Percentiles rank a stretch among this genome's conserved stretches.
phyloP scores from a whole-genome alignment of 1,140 invertebrate species.

The Orius insidiosus region DNA sequence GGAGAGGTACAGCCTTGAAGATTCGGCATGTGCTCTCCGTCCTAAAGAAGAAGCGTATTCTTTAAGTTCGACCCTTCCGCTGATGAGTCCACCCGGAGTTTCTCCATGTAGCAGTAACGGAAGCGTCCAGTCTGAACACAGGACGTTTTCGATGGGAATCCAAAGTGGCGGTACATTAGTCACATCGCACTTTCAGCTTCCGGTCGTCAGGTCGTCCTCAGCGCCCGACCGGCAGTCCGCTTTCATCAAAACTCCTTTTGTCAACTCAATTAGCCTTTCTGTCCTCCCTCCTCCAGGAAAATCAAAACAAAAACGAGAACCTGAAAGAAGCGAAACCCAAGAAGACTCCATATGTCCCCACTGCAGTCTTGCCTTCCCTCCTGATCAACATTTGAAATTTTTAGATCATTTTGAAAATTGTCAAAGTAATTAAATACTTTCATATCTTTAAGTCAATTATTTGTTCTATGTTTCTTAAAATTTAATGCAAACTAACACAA shows the following conservation, averaged over 20 bases:
- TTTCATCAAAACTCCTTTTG: conserved; percentile 4
- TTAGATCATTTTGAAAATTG: conserved; percentile 24
- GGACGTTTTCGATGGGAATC: conserved; percentile 6
- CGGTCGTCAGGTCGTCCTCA: conserved; percentile 17
- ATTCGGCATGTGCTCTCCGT: conserved; percentile 3
- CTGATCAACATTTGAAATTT: conserved; percentile 22
- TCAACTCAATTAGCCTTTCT: conserved; percentile 10
- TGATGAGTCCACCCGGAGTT: conserved; percentile 1
- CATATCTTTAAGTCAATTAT: too few species aligned
- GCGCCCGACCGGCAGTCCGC: conserved; percentile 12
- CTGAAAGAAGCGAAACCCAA: conserved; percentile 18
- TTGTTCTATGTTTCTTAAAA: too few species aligned
- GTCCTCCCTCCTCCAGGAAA: conserved; percentile 4
- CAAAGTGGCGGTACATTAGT: conserved; percentile 15
- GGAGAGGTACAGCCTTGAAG: neutral
- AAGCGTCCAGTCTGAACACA: neutral
- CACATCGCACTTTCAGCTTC: conserved; percentile 15
- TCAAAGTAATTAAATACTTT: conserved; percentile 8
- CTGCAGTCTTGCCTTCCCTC: conserved; percentile 22
- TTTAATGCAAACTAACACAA: neutral
- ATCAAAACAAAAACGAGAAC: neutral
- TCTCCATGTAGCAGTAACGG: conserved; percentile 6
- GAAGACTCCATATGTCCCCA: conserved; percentile 22
- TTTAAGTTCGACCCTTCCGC: conserved; percentile 7
- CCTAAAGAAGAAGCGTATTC: conserved; percentile 12